phyloP scores from a whole-genome alignment of 92 coral and sea anemone genomes.

The Plumapathes pennacea region DNA sequence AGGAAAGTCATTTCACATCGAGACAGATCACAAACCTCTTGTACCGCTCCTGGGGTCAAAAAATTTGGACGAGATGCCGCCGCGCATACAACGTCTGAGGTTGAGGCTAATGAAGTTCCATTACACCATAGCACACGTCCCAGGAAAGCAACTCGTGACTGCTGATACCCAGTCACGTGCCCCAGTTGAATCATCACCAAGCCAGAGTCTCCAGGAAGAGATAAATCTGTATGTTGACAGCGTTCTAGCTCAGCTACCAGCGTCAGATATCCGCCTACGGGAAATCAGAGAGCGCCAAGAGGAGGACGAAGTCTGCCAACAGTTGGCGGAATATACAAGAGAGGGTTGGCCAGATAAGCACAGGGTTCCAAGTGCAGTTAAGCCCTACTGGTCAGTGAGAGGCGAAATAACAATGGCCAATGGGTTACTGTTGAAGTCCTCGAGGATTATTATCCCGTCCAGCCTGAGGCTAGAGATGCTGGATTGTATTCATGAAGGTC shows the following conservation, averaged over 20 bases:
- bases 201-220: too few species aligned
- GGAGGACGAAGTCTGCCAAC: slow-evolving; percentile 53
- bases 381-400: slow-evolving; percentile 69
- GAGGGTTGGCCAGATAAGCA: slow-evolving; percentile 62
- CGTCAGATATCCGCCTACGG: slow-evolving; percentile 42
- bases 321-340: slow-evolving; percentile 22
- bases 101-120: slow-evolving; percentile 48
- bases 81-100: slow-evolving; percentile 36
- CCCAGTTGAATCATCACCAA: too few species aligned
- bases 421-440: too few species aligned
- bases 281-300: slow-evolving; percentile 44
- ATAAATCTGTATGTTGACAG: slow-evolving; percentile 50
- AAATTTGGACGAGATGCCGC: slow-evolving; percentile 37
- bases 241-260: slow-evolving; percentile 42
- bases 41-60: slow-evolving; percentile 32
- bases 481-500: slow-evolving; percentile 70
- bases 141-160: slow-evolving; percentile 43
- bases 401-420: too few species aligned
- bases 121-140: slow-evolving; percentile 54
- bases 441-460: too few species aligned
- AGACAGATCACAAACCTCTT: slow-evolving; percentile 63
- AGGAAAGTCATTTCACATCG: too few species aligned
- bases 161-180: slow-evolving; percentile 51
- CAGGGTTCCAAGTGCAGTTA: slow-evolving; percentile 38
- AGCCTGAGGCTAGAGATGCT: slow-evolving; percentile 57